Percentiles rank a stretch among this genome's conserved stretches.
phyloP scores from a whole-genome alignment of 2,113 vertebrate genomes.

The Lucifuga dentata region DNA sequence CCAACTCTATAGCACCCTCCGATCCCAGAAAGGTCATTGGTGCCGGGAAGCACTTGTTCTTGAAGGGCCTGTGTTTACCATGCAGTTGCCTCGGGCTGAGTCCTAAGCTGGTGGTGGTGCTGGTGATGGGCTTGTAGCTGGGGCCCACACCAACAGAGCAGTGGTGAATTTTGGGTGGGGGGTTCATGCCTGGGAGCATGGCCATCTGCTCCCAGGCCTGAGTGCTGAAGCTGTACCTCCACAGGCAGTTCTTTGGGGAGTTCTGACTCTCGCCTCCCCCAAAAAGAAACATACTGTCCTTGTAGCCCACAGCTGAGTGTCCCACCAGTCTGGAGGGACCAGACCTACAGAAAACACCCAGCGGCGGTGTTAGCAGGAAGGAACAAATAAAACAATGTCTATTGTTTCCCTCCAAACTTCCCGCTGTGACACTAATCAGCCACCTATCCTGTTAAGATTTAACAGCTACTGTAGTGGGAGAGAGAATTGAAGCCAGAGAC shows the following conservation, averaged over 20 bases:
- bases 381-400: slow-evolving; percentile 17
- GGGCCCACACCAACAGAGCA: slow-evolving; percentile 82
- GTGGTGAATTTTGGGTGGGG: slow-evolving; percentile 85
- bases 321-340: slow-evolving; percentile 87
- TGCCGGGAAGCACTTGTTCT: slow-evolving; percentile 78
- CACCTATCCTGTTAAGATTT: too few species aligned
- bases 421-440: too few species aligned
- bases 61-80: slow-evolving; percentile 68
- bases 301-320: slow-evolving; percentile 84
- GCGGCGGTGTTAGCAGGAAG: slow-evolving; percentile 7
- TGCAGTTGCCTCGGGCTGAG: slow-evolving; percentile 11
- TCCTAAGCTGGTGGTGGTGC: background rate
- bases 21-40: slow-evolving; percentile 26
- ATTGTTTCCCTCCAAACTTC: too few species aligned
- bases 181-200: slow-evolving; percentile 53
- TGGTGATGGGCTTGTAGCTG: slow-evolving; percentile 66
- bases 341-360: slow-evolving; percentile 75
- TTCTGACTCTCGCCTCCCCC: slow-evolving; percentile 85
- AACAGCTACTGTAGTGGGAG: too few species aligned
- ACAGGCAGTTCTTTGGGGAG: slow-evolving; percentile 77
- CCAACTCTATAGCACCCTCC: slow-evolving; percentile 83
- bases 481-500: too few species aligned
- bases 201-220: slow-evolving; percentile 83
- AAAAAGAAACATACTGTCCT: slow-evolving; percentile 86
- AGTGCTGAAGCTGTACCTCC: slow-evolving; percentile 84